These are phyloP conservation scores for Pemphredon lugubris DNA, from an alignment of 2,888 invertebrate species.

Conservation along the genomic window DNA sequence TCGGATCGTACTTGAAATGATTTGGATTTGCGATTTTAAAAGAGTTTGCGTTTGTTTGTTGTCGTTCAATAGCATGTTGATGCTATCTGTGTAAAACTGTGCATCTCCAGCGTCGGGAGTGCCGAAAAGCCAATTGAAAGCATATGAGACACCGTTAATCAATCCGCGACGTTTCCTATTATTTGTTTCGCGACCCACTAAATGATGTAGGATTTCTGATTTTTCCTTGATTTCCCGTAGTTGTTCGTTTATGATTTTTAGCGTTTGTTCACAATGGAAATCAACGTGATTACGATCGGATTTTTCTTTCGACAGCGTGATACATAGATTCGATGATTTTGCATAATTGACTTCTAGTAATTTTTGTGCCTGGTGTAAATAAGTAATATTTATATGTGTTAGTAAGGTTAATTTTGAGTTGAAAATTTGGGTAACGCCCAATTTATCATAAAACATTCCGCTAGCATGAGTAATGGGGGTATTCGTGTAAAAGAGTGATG, in stretches of 20 bases:
- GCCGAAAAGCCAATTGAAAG: conserved; percentile 14
- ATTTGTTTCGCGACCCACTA: not conserved
- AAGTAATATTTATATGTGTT: conserved; percentile 14
- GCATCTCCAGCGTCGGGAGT: conserved; percentile 17
- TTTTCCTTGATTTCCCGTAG: not conserved
- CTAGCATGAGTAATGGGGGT: too few species aligned
- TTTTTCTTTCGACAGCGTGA: not conserved
- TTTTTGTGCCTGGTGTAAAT: not conserved
- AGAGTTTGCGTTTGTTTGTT: conserved; percentile 20
- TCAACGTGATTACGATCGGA: not conserved
- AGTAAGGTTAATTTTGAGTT: too few species aligned
- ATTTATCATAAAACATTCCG: too few species aligned
- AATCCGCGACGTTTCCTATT: conserved; percentile 4
- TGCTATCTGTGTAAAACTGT: conserved; percentile 15
- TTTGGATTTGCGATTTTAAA: conserved; percentile 15
- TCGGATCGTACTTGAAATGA: conserved; percentile 18
- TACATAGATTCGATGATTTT: not conserved
- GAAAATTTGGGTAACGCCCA: too few species aligned
- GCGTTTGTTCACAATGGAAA: conserved; percentile 12
- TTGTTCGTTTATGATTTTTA: not conserved
- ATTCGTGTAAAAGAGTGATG: too few species aligned
- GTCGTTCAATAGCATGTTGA: conserved; percentile 7
- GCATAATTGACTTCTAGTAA: not conserved
- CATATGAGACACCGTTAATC: conserved; percentile 12
- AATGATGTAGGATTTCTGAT: not conserved